Base-by-base conservation (phyloP, 2,113 vertebrate genomes). In the Xiphorhynchus elegans region DNA sequence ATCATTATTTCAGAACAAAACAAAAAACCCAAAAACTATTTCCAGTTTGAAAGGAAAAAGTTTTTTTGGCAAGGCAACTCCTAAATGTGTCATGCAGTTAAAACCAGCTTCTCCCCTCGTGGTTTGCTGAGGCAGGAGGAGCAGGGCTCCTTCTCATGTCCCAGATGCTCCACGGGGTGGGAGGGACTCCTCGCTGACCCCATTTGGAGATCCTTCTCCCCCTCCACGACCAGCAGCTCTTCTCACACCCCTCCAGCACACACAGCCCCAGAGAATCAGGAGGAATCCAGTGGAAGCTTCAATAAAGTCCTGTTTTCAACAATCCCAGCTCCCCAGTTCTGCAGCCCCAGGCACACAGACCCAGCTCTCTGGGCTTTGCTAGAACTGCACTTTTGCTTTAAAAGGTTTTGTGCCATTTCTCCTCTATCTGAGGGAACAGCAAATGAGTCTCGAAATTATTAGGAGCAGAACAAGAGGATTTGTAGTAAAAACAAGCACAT, bases 1-100 rank as follows among this genome's bases (percentile, higher is more conserved):
- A 94, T 29, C 49, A n/a, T 78, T 81, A 72, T 93, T 97, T 85
- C 93, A 87, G 95, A 90, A 96, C 17, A 62, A 10, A 82, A 84
- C 29, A 28, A 53, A 53, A 53, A 40, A 8, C 17, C 28, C 13
- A 84, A 84, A 87, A 79, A 53, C 86, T 81, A 53, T 84, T 72
- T 37, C 70, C 83, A 90, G 69, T 87, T 75, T 74, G 42, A 81
- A 88, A 79, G 90, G 68, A 60, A 78, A 23, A 68, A 89, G 64
- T 58, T 24, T 85, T 60, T 87, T 40, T 69, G 91, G 84, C 78
- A 92, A 93, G 55, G 60, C 59, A 86, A 83, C 83, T 93, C 72
- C 87, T 67, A 67, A 78, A 79, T 62, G 67, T 33, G 67, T 58
- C 84, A 95, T 52, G 26, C 49, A 37, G 64, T 58, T 81, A 58